Evolutionary conservation across 1,140 invertebrate species (phyloP), one percentile per base, ranked within the genome.

Genomic region (Pseudomyrmex flavicornis): DNA sequence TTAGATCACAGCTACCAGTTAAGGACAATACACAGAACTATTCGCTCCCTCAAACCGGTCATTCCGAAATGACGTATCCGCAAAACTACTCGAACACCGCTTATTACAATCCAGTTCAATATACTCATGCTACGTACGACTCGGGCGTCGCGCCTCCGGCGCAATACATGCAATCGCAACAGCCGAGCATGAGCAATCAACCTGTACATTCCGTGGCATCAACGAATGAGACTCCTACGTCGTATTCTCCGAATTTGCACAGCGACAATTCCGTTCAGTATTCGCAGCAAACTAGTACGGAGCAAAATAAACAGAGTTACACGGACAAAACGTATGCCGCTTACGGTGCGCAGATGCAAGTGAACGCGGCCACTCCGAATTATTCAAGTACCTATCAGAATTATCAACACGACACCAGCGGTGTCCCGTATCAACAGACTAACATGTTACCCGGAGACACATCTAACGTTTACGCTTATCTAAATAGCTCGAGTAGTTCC

Each of bases 311-410:
- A n/a, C 84, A 85, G 12, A 85, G 48, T 83, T 90, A 89, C 61
- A 22, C 82, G 12, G 87, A 88, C 13, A 77, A 73, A 48, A 46
- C 70, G 2, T 82, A 88, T 10, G 48, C 44, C 26, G 22, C 80
- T 1, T 88, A 88, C 17, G 70, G 70, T 10, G 62, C 85, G 2
- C 86, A 90, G 26, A n/a, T 84, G 15, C 82, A 72, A 61, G 26
- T 75, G 17, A 88, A 77, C 69, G 48, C 83, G 46, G 52, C 48
- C 58, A 10, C 68, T n/a, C n/a, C 76, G 12, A 88, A 87, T 82
- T 91, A 92, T 61, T 10, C 89, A 22, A 87, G 63, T 70, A 88
- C 84, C 76, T 91, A 91, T 77, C 74, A 84, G 1, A 84, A 82
- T 83, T 82, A 89, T 68, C 85, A 83, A 54, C 69, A 88, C 2